Conservation (phyloP, 2,113 vertebrate genomes). For the Bolborhynchus lineola region DNA sequence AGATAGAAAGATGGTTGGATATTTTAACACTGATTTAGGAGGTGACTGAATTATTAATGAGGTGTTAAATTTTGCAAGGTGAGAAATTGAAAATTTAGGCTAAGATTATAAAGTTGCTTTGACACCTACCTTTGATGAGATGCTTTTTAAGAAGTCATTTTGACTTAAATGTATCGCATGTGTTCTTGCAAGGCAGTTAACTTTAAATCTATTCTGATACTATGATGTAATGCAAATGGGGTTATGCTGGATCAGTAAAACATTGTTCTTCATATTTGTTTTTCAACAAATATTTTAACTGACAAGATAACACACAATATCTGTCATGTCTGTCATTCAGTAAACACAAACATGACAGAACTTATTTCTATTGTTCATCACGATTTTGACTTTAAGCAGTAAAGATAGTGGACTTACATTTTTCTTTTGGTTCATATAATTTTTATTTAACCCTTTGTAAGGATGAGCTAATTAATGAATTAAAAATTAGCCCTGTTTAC, state of each 20-base stretch:
- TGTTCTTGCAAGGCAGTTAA: background rate
- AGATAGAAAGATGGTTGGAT: background rate
- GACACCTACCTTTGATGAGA: background rate
- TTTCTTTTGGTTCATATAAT: background rate
- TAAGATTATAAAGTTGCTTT: background rate
- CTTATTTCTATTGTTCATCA: background rate
- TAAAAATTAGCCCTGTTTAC: background rate
- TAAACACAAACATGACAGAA: background rate
- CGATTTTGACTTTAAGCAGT: background rate
- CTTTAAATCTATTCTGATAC: background rate
- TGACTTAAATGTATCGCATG: background rate
- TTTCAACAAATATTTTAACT: conserved; percentile 1
- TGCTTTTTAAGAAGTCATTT: background rate
- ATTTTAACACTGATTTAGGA: background rate
- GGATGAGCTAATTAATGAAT: background rate
- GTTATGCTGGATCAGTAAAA: background rate
- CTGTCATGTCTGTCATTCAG: background rate
- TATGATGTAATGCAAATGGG: background rate
- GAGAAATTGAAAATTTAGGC: background rate
- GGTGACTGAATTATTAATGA: background rate
- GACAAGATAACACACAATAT: background rate
- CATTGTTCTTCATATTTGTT: background rate
- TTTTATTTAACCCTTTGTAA: background rate
- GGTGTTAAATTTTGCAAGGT: background rate
- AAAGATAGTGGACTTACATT: background rate